Base-by-base conservation (phyloP, 2,888 invertebrate species). In the Ectemnius cavifrons region DNA sequence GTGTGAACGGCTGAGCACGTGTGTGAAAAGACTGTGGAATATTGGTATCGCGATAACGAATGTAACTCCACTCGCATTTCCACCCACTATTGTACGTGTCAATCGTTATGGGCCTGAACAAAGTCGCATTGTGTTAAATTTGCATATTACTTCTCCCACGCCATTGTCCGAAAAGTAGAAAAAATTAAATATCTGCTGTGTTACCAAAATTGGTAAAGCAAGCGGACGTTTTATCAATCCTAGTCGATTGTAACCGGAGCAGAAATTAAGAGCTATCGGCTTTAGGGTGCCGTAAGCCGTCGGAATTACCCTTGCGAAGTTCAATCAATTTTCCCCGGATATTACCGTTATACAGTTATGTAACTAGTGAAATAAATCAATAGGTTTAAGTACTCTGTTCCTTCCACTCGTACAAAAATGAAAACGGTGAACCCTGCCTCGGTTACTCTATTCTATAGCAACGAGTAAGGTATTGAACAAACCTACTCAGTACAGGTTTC, bases 391-490 rank as follows among this genome's bases (percentile, higher is more conserved):
- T 37, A 1, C 8, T 37, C 37, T 37, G 37, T 37, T 37, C 37
- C 37, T 37, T 37, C 37, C 8, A 37, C 37, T 37, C 8, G 37
- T 11, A 37, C 8, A 37, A 37, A 37, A 37, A 37, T 37, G 37
- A 11, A 8, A 37, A 37, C 37, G 37, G 37, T 37, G 0, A 37
- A 11, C 37, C 37, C 37, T 37, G 5, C 37, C 11, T 37, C 8
- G 37, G 37, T 6, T 37, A 1, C 37, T 37, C 37, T 37, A 37
- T 37, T 28, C 78, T 76, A 83, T 81, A 61, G 82, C 58, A 81
- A 82, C 82, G 66, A 45, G 23, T 18, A 28, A 27, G n/a, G 6
- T 75, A 82, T 82, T 73, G 82, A 82, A 83, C 81, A 83, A 82
- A 83, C 82, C 28, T 18, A 46, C 18, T 8, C n/a, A 13, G 14